Evolutionary conservation across 2,888 invertebrate genomes (phyloP), one percentile per base, ranked within the genome.

Genomic region (Herminia tarsipennalis): DNA sequence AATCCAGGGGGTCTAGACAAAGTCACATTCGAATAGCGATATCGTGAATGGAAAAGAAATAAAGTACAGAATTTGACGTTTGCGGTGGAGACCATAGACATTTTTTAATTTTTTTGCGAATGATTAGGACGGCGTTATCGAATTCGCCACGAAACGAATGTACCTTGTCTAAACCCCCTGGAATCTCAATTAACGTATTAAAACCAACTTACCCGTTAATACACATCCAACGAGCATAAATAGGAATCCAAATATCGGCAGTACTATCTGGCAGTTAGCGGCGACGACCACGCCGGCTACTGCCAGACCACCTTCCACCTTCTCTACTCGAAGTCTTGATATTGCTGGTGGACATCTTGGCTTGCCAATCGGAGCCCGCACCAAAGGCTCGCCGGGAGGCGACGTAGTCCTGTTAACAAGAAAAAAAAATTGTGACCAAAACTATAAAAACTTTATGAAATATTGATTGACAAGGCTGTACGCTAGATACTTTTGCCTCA

Each of bases 271-370:
- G 78, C 95, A 96, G 84, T 95, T 95, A 59, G 95, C 95, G 22
- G 95, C 95, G 28, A 95, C 94, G 10, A 95, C 95, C 38, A 95
- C 94, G 2, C 95, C 95, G 6, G 95, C 95, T 28, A 95, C 95
- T 80, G 95, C 94, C 46, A 96, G 89, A 14, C 95, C 95, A 35
- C 95, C 95, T 76, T 95, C 95, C 79, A 95, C 95, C 81, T 95
- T 95, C 85, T 95, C 95, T 57, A 95, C 95, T 56, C 94, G 93
- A 38, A 95, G 89, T 41, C 94, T 92, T 42, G 95, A 94, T 73
- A 95, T 93, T 36, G 94, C 94, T 27, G 94, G 93, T 40, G 95
- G 94, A 78, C 94, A 95, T 73, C 92, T 83, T 44, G 91, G 87
- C 70, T 90, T 88, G 59, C 91, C 89, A 30, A 77, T 86, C 14